phyloP scores from a whole-genome alignment of 1,140 invertebrate genomes.

The Araneus ventricosus region DNA sequence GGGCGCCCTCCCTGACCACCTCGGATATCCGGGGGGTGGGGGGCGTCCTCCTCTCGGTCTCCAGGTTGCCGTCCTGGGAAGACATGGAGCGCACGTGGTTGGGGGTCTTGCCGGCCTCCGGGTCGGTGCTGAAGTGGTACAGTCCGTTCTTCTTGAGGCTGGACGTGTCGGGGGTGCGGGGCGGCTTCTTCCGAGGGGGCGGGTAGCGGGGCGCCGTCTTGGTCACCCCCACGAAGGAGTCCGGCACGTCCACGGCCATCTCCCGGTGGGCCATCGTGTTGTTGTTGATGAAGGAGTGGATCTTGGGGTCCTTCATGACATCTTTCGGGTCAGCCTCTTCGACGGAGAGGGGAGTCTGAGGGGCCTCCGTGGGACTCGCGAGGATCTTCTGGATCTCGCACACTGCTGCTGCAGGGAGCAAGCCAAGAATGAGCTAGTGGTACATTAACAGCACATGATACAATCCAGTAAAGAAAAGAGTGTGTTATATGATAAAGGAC shows the following conservation, averaged over 20 bases:
- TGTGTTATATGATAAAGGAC: no score
- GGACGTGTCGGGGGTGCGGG: slow-evolving; percentile 37
- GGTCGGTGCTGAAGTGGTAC: slow-evolving; percentile 54
- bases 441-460: no score
- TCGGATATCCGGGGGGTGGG: slow-evolving; percentile 68
- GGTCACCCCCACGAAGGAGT: slow-evolving; percentile 93
- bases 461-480: no score
- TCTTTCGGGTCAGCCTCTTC: background rate
- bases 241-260: slow-evolving; percentile 98
- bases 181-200: slow-evolving; percentile 54
- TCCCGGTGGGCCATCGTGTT: slow-evolving; percentile 82
- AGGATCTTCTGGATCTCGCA: slow-evolving; percentile 42
- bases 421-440: background rate
- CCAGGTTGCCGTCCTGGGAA: slow-evolving; percentile 34
- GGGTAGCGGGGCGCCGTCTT: slow-evolving; percentile 88
- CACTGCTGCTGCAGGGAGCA: background rate
- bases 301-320: slow-evolving; percentile 70
- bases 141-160: slow-evolving; percentile 73
- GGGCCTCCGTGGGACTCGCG: background rate
- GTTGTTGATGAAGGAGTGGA: slow-evolving; percentile 48
- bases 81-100: slow-evolving; percentile 51
- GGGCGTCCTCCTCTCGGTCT: slow-evolving; percentile 28
- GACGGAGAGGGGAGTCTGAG: background rate
- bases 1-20: background rate
- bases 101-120: background rate